Percentiles rank a stretch among this genome's conserved stretches.
Evolutionary conservation across 2,113 vertebrate genomes (phyloP).

Genomic region (Synchiropus splendidus): DNA sequence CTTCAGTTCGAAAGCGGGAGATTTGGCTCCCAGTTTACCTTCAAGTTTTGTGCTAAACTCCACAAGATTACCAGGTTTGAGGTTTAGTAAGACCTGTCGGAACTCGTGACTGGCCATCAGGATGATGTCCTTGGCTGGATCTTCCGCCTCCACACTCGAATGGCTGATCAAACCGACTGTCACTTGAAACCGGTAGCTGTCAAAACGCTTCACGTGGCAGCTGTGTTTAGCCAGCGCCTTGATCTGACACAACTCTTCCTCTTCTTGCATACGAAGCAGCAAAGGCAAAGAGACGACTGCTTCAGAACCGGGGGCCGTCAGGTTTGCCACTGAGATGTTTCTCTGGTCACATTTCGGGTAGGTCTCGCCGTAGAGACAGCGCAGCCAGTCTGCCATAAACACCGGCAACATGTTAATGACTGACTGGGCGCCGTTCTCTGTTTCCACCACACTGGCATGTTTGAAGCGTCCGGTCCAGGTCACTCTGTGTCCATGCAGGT

Average conservation of each 20-base stretch:
- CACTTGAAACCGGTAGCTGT: constrained; percentile 88
- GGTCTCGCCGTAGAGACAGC: constrained; percentile 85
- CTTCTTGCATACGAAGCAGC: constrained; percentile 57
- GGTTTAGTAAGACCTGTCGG: constrained; percentile 75
- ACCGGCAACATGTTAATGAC: constrained; percentile 85
- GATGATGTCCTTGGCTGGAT: constrained; percentile 80
- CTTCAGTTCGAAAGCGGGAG: constrained; percentile 88
- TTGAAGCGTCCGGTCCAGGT: constrained; percentile 88
- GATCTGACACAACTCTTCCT: constrained; percentile 84
- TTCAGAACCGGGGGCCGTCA: constrained; percentile 11
- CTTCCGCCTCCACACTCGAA: constrained; percentile 44
- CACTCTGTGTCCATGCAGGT: constrained; percentile 88
- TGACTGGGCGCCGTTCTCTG: constrained; percentile 88
- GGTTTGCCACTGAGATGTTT: constrained; percentile 38
- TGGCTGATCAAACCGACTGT: constrained; percentile 75
- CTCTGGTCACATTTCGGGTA: constrained; percentile 80
- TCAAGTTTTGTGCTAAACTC: constrained; percentile 94
- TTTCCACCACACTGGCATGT: constrained; percentile 80
- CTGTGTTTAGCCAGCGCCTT: constrained; percentile 78
- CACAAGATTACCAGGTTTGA: constrained; percentile 79
- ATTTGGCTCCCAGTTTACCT: constrained; percentile 82
- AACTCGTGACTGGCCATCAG: constrained; percentile 90
- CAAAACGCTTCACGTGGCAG: constrained; percentile 90
- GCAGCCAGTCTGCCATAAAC: constrained; percentile 85
- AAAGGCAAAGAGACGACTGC: constrained; percentile 2